Percentiles rank a stretch among this genome's conserved stretches.
These are phyloP conservation scores for Psilanteris sp. DNA, from an alignment of 1,140 invertebrate species.

Conservation along the genomic window DNA sequence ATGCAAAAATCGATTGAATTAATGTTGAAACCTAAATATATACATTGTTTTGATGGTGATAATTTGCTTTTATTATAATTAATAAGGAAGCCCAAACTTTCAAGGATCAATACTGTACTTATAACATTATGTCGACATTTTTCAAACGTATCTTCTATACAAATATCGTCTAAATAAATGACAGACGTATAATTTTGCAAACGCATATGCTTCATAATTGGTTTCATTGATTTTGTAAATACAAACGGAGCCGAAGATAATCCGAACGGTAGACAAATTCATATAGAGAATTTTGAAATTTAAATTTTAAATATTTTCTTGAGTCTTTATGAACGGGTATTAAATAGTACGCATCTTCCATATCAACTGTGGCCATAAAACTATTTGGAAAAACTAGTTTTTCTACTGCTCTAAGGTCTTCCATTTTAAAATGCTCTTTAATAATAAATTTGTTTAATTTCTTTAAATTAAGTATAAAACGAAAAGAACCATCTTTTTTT, in stretches of 20 bases:
- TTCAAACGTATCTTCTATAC: too few relatives aligned
- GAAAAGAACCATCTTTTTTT: too few relatives aligned
- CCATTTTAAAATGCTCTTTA: slow-evolving; percentile 16
- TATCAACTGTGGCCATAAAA: slow-evolving; percentile 7
- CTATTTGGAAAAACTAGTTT: slow-evolving; percentile 1
- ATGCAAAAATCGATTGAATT: background rate
- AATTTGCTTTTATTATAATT: slow-evolving; percentile 17
- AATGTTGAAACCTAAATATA: slow-evolving; percentile 34
- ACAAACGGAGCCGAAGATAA: slow-evolving; percentile 20
- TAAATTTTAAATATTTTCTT: slow-evolving; percentile 28
- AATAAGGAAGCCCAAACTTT: slow-evolving; percentile 21
- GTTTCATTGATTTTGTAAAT: slow-evolving; percentile 47
- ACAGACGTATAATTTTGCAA: too few relatives aligned
- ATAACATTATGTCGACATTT: slow-evolving; percentile 5
- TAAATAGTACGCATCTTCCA: slow-evolving; percentile 32
- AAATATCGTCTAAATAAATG: too few relatives aligned
- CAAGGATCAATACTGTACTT: slow-evolving; percentile 11
- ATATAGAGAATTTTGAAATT: slow-evolving; percentile 5
- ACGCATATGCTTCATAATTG: background rate
- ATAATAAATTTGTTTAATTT: too few relatives aligned
- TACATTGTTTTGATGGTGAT: slow-evolving; percentile 1
- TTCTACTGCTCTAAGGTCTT: slow-evolving; percentile 12
- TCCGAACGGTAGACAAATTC: slow-evolving; percentile 43
- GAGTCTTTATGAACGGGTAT: slow-evolving; percentile 11
- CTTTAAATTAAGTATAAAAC: too few relatives aligned